Base-by-base conservation (phyloP, 2,888 invertebrate genomes). In the Ecliptopera silaceata region DNA sequence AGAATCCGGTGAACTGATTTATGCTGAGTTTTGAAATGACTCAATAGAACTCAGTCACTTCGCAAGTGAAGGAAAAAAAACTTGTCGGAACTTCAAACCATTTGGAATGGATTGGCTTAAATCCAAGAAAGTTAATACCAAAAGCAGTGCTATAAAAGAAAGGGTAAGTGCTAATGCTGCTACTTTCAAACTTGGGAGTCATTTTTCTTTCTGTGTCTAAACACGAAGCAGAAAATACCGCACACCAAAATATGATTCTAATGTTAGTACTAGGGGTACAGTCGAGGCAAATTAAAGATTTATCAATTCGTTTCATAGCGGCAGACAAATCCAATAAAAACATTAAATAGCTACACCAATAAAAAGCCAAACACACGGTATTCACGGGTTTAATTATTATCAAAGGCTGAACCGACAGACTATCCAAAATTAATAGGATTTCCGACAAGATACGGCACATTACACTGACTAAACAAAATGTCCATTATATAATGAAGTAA, bases 101-200 rank as follows among this genome's bases (percentile, higher is more conserved):
- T 42, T 52, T 44, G 39, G 58, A 58, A 46, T 46, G 38, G 49
- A 46, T 55, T 59, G 58, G 58, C 50, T 12, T 5, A 32, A 26
- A 2, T 42, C 54, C 59, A 54, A 50, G 13, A 43, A 50, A 59
- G 50, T 54, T 59, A 59, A 42, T 46, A 49, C 51, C 42, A 42
- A 43, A 54, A 50, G 52, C 49, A 52, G 29, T 20, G 59, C 38
- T 34, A 42, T 59, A 54, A 59, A 53, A 46, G 34, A 46, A 46
- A 12, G 41, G 44, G 52, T 46, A 54, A 47, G 47, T 50, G 43
- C 29, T 41, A 31, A 48, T 32, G 20, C 18, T 42, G 20, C 44
- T 47, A 12, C n/a, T 26, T 46, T 50, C 1, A n/a, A 52, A 43
- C 39, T 48, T 51, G 17, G n/a, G 8, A 41, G 41, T 22, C 4